A percentile compares a stretch with the other conserved stretches of the same genome.
These are phyloP conservation scores for Hippopotamyrus pictus DNA, from an alignment of 2,797 vertebrate species.

Conservation along the genomic window DNA sequence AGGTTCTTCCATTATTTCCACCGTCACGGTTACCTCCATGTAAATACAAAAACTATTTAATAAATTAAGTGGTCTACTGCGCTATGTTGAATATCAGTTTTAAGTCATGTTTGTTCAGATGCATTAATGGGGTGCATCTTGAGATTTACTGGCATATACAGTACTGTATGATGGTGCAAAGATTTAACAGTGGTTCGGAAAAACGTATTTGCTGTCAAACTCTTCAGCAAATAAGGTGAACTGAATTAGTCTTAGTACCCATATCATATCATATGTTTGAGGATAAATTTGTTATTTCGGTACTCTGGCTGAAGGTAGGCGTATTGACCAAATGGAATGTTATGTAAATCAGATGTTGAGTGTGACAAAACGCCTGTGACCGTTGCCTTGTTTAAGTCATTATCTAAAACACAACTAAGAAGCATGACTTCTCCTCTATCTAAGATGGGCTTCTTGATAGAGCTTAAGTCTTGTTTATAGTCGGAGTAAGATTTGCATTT, in stretches of 20 bases:
- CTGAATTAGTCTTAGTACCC: neutral
- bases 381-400: neutral
- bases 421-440: neutral
- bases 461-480: neutral
- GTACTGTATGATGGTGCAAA: neutral
- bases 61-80: neutral
- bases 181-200: neutral
- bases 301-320: neutral
- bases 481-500: neutral
- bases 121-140: neutral
- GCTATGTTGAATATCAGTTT: neutral
- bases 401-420: neutral
- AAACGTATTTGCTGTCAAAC: neutral
- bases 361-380: neutral
- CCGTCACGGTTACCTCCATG: neutral
- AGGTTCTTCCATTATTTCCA: neutral
- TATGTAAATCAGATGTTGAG: neutral
- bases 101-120: neutral
- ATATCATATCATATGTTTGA: neutral
- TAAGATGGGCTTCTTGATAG: neutral
- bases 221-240: neutral
- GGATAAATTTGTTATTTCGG: neutral
- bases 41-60: slow-evolving; percentile 6
- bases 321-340: neutral
- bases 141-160: neutral